Evolutionary conservation across 2,888 invertebrate genomes (phyloP), one percentile per base, ranked within the genome.

Genomic region (Clunio marinus): DNA sequence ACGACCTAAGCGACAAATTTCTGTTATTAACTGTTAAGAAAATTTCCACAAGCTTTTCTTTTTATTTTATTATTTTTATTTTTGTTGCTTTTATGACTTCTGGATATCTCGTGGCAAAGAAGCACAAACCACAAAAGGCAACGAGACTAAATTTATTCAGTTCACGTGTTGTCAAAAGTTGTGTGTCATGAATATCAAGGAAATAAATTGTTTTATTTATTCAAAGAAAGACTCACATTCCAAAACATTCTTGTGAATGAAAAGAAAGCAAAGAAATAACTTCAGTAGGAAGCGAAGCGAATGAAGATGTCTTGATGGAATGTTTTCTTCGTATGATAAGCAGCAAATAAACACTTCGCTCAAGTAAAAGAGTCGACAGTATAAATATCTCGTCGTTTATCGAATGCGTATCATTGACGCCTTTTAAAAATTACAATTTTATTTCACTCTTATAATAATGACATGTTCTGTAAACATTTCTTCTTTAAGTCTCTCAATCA

Each of bases 161-260:
- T 45, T 55, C 66, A 66, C 66, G 66, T 66, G 55, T 63, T n/a
- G 24, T 51, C 27, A 45, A 65, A 28, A 65, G 51, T 20, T 7
- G 3, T 66, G 66, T 32, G 66, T 66, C 32, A 66, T 66, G 66
- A 66, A 66, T 66, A 66, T 66, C 32, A 66, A 66, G 17, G 60
- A 51, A 51, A 7, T 32, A 60, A 63, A 63, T 63, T 63, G 63
- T 63, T 63, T 45, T 45, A 22, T 37, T 37, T 60, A 22, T 37
- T 37, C n/a, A 13, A 15, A n/a, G n/a, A n/a, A 2, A 24, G 57
- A 57, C 25, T 24, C 13, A 25, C 27, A 57, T 27, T 57, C 27
- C 27, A 5, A n/a, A n/a, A n/a, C n/a, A 51, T 5, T 17, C 22
- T n/a, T n/a, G n/a, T n/a, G n/a, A n/a, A n/a, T n/a, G n/a, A n/a